Evolutionary conservation across 2,797 vertebrate species (phyloP).

Genomic region (Simalia tracyae): DNA sequence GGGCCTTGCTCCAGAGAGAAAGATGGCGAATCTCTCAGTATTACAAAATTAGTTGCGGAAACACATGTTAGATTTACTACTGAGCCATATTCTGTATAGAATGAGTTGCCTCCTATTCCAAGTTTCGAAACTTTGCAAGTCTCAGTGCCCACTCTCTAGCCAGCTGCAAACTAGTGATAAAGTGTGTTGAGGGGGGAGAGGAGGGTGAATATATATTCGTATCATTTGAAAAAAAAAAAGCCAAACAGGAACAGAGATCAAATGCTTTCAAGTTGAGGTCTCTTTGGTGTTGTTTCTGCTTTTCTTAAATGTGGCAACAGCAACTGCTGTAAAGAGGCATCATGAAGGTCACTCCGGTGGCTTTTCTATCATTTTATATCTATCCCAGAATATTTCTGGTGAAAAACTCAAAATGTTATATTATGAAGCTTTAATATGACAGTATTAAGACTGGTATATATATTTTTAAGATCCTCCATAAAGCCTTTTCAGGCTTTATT

Average conservation of each 20-base stretch:
- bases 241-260: neutral
- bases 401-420: neutral
- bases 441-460: neutral
- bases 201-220: neutral
- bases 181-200: too few species aligned
- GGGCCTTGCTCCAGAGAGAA: neutral
- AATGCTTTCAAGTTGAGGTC: neutral
- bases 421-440: neutral
- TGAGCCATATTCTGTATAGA: neutral
- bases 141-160: neutral
- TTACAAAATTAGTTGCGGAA: neutral
- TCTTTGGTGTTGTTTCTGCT: neutral
- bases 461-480: neutral
- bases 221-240: neutral
- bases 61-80: neutral
- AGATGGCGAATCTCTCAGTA: neutral
- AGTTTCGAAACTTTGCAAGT: neutral
- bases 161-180: neutral
- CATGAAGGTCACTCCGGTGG: neutral
- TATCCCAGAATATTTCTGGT: neutral
- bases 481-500: neutral
- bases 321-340: neutral
- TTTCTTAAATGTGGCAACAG: neutral
- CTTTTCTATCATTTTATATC: neutral
- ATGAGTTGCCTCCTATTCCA: neutral